These are phyloP conservation scores for Streblospio benedicti DNA, from an alignment of 1,140 invertebrate species.

Conservation along the genomic window DNA sequence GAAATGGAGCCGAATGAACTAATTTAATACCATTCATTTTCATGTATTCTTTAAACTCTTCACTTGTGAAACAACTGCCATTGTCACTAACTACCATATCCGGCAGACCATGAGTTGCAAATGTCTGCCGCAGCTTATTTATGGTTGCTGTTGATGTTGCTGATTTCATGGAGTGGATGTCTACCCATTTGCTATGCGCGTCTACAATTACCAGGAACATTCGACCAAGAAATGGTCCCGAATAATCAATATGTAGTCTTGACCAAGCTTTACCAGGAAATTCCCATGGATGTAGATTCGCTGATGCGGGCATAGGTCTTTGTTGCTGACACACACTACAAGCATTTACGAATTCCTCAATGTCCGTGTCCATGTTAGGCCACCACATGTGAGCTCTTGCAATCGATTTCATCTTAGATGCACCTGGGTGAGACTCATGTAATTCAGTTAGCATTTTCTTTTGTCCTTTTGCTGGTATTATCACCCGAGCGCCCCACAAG, in stretches of 20 bases:
- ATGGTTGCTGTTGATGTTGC: conserved; percentile 6
- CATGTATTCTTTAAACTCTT: conserved; percentile 27
- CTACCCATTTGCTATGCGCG: conserved; percentile 7
- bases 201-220: conserved; percentile 28
- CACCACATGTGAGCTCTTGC: conserved; percentile 1
- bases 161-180: not conserved
- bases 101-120: not conserved
- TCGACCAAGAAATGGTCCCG: conserved; percentile 38
- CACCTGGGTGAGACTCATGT: not conserved
- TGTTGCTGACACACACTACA: conserved; percentile 24
- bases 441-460: not conserved
- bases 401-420: conserved; percentile 3
- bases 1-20: conserved; percentile 24
- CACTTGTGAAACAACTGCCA: conserved; percentile 21
- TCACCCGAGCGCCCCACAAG: not conserved
- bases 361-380: conserved; percentile 1
- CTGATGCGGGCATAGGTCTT: conserved; percentile 22
- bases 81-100: conserved; percentile 26
- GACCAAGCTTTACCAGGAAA: conserved; percentile 13
- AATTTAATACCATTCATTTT: conserved; percentile 20
- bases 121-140: not conserved
- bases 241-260: conserved; percentile 24
- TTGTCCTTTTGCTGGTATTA: not conserved
- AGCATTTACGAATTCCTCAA: not conserved
- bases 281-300: conserved; percentile 34